Conservation (phyloP, 2,888 invertebrate genomes). For the Cosmopolites sordidus region DNA sequence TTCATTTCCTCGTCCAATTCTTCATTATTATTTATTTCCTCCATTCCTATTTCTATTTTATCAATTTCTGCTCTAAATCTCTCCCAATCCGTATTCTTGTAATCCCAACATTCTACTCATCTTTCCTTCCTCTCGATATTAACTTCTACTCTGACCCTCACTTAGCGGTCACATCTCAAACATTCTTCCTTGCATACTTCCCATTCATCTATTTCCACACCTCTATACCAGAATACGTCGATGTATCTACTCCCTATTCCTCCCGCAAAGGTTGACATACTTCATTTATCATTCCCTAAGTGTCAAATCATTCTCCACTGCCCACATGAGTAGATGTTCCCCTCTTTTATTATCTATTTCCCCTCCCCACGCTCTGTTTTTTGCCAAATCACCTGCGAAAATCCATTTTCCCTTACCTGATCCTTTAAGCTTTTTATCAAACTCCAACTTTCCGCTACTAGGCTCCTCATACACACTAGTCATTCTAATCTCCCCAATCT, state of each 20-base stretch:
- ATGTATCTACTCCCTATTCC: constrained; percentile 24
- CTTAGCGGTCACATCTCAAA: constrained; percentile 13
- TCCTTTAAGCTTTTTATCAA: too few relatives aligned
- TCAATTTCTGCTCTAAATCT: too few relatives aligned
- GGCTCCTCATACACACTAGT: too few relatives aligned
- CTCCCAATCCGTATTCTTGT: too few relatives aligned
- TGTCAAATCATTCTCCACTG: too few relatives aligned
- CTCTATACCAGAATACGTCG: constrained; percentile 22
- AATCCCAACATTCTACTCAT: too few relatives aligned
- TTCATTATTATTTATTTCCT: background rate
- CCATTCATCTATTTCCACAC: constrained; percentile 12
- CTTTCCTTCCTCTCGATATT: too few relatives aligned
- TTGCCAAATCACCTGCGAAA: background rate
- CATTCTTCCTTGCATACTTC: constrained; percentile 20
- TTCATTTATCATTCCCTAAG: background rate
- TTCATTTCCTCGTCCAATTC: constrained; percentile 6
- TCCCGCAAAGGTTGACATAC: constrained; percentile 18
- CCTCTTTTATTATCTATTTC: background rate
- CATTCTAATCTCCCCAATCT: too few relatives aligned
- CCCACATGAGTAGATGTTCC: background rate
- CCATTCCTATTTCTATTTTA: background rate
- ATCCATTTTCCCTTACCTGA: too few relatives aligned
- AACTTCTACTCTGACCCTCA: background rate
- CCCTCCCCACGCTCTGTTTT: background rate
- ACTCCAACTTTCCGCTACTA: too few relatives aligned